These are phyloP conservation scores for Astropecten irregularis DNA, from an alignment of 53 echinoderm and acorn worm species.

Conservation along the genomic window DNA sequence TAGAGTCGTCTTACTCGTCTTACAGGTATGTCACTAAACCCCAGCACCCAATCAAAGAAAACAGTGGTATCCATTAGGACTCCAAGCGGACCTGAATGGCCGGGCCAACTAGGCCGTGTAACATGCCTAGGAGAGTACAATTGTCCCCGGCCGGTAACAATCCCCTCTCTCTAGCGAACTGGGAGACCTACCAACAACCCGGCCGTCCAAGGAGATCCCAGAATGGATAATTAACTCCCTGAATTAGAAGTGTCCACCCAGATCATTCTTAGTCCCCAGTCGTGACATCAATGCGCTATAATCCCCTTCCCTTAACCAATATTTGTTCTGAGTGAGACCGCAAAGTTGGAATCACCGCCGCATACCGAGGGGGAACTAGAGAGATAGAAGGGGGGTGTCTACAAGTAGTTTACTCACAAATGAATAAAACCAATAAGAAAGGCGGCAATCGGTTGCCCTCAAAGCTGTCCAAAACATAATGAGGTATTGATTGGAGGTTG, in stretches of 20 bases:
- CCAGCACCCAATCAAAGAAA: constrained; percentile 22
- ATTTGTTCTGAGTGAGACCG: constrained; percentile 30
- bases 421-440: neutral
- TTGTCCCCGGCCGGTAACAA: constrained; percentile 1
- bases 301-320: constrained; percentile 42
- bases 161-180: too few species aligned
- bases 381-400: too few species aligned
- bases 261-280: constrained; percentile 30
- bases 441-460: neutral
- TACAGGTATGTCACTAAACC: constrained; percentile 30
- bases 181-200: constrained; percentile 21
- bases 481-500: constrained; percentile 4
- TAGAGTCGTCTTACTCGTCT: constrained; percentile 49
- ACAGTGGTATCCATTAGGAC: neutral
- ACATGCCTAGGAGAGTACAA: neutral
- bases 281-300: constrained; percentile 34
- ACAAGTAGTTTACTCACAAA: too few species aligned
- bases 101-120: constrained; percentile 24
- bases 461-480: neutral
- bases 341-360: too few species aligned
- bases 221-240: constrained; percentile 33
- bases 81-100: neutral
- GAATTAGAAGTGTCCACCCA: constrained; percentile 31
- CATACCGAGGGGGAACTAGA: too few species aligned
- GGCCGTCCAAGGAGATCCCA: neutral